Base-by-base conservation (phyloP, 1,140 invertebrate genomes). In the Drosophila mojavensis region DNA sequence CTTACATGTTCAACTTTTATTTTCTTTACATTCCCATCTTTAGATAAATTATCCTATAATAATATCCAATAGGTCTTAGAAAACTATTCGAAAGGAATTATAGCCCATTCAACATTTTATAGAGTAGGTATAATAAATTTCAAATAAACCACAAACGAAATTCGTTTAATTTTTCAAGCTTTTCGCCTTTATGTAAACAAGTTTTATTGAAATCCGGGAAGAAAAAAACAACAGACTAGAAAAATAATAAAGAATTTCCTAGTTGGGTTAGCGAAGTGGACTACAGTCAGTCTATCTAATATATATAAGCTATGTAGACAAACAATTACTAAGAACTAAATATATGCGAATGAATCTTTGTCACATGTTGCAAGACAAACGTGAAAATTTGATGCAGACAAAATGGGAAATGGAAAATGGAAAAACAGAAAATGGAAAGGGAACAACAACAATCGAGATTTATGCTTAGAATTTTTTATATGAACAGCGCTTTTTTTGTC, bases 361-460 rank as follows among this genome's bases (percentile, higher is more conserved):
- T 83, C 81, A 88, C 83, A 86, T 88, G 82, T 88, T 86, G 83
- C 83, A 84, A 73, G 76, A 26, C 51, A 67, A 53, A 73, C 26
- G 36, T 39, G 36, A 39, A 54, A 36, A 36, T 36, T 10, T 28
- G 41, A 63, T 28, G 50, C 53, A 36, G 61, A 68, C 48, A 79
- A 68, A 70, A 72, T 65, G 63, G 64, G 66, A 65, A 66, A 81
- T 47, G 39, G 60, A 58, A 41, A 39, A 47, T 47, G 7, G 39
- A 45, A 77, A 77, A 33, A 39, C 17, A 68, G 30, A 45, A 47
- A 48, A 43, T 13, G 55, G 24, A 28, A 7, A 17, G 26, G n/a
- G 17, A 51, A 1, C 9, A 39, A 48, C 13, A 55, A 58, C 36
- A 26, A 47, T 11, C n/a, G 78, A 88, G 83, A 86, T 86, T 86